Percentiles rank a stretch among this genome's conserved stretches.
These are phyloP conservation scores for Chouioia cunea DNA, from an alignment of 2,888 invertebrate genomes.

Conservation along the genomic window DNA sequence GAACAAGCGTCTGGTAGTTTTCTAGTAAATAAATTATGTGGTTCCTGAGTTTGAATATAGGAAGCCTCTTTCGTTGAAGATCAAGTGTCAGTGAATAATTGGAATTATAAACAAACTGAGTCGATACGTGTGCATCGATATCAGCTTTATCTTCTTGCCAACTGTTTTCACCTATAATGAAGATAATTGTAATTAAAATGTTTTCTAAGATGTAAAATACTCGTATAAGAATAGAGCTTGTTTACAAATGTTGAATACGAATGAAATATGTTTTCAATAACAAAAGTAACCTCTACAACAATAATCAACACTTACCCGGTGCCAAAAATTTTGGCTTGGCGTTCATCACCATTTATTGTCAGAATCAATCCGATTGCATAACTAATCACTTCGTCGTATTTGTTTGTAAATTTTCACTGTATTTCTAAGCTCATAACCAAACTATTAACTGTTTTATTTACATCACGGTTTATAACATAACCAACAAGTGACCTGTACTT, in stretches of 20 bases:
- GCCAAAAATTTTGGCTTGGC: conserved; percentile 42
- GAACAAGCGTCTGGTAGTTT: conserved; percentile 87
- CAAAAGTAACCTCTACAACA: conserved; percentile 1
- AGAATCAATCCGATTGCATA: not conserved
- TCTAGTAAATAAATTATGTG: conserved; percentile 93
- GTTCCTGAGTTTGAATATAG: conserved; percentile 87
- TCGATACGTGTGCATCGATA: conserved; percentile 71
- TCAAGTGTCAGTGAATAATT: conserved; percentile 85
- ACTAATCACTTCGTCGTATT: conserved; percentile 1
- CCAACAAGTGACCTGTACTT: too few relatives aligned
- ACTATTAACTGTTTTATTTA: too few relatives aligned
- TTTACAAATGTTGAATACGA: too few relatives aligned
- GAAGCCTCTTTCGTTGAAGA: conserved; percentile 86
- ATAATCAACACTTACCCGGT: conserved; percentile 36
- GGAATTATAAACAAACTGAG: conserved; percentile 87
- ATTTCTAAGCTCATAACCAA: too few relatives aligned
- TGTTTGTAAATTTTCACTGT: not conserved
- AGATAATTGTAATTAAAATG: not conserved
- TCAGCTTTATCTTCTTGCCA: conserved; percentile 71
- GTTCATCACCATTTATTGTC: conserved; percentile 26
- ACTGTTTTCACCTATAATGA: conserved; percentile 58
- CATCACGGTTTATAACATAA: too few relatives aligned
- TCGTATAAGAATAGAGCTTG: too few relatives aligned
- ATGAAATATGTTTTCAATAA: not conserved
- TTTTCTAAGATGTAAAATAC: not conserved